These are phyloP conservation scores for Tenrec ecaudatus DNA, from an alignment of 2,113 vertebrate species.

Conservation along the genomic window DNA sequence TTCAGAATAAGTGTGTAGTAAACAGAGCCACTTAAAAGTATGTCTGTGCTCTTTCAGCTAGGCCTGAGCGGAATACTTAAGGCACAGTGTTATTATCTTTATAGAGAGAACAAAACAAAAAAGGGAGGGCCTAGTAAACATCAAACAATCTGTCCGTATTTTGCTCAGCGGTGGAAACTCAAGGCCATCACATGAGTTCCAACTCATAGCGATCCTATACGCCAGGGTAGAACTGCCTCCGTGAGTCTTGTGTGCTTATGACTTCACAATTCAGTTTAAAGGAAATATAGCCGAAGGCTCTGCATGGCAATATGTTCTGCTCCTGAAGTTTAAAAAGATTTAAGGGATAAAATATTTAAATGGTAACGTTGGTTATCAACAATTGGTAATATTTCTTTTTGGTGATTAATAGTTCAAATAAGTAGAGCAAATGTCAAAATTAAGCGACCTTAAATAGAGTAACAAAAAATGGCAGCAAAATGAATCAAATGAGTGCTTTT, in stretches of 20 bases:
- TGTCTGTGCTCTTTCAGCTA: background rate
- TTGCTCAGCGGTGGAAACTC: background rate
- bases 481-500: constrained; percentile 9
- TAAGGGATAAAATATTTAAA: background rate
- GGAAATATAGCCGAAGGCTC: constrained; percentile 10
- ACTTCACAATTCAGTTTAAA: background rate
- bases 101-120: background rate
- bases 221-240: too few relatives aligned
- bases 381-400: too few relatives aligned
- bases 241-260: background rate
- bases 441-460: constrained; percentile 5
- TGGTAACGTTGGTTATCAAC: background rate
- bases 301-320: background rate
- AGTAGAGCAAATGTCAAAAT: background rate
- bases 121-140: background rate
- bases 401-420: background rate
- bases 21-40: background rate
- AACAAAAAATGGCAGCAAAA: background rate
- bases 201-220: too few relatives aligned
- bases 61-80: background rate
- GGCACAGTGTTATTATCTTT: background rate
- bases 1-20: background rate
- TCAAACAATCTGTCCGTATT: background rate
- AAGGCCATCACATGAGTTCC: too few relatives aligned
- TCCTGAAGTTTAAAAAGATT: background rate